Conservation (phyloP, 2,113 vertebrate genomes). For the Gopherus evgoodei region DNA sequence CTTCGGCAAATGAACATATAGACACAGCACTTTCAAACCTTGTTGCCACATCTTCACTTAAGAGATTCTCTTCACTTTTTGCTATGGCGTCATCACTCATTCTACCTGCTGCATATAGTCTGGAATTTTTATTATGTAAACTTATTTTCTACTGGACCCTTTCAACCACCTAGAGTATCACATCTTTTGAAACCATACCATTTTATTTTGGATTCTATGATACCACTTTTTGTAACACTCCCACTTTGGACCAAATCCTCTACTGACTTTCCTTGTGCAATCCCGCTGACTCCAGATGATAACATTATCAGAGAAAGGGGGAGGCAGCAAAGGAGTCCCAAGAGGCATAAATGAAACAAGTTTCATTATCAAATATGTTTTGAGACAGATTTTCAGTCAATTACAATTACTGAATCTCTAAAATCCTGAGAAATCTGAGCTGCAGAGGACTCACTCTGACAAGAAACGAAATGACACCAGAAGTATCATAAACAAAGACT, state of each 20-base stretch:
- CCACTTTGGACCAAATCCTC: not conserved
- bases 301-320: not conserved
- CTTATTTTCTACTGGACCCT: not conserved
- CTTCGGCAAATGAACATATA: not conserved
- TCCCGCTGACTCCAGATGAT: not conserved
- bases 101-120: not conserved
- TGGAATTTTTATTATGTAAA: not conserved
- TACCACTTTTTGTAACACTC: not conserved
- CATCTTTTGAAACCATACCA: not conserved
- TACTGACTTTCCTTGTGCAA: not conserved
- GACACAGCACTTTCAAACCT: not conserved
- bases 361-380: not conserved
- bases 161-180: not conserved
- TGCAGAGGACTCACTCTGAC: not conserved
- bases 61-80: not conserved
- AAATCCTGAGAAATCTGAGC: not conserved
- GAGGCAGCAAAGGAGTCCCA: not conserved
- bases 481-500: not conserved
- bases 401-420: not conserved
- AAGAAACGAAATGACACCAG: not conserved
- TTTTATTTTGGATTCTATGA: not conserved
- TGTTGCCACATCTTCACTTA: not conserved
- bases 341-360: accelerated
- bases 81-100: not conserved
- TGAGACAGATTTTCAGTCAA: not conserved